Conservation (phyloP, 2,888 invertebrate species). For the Thereva nobilitata region DNA sequence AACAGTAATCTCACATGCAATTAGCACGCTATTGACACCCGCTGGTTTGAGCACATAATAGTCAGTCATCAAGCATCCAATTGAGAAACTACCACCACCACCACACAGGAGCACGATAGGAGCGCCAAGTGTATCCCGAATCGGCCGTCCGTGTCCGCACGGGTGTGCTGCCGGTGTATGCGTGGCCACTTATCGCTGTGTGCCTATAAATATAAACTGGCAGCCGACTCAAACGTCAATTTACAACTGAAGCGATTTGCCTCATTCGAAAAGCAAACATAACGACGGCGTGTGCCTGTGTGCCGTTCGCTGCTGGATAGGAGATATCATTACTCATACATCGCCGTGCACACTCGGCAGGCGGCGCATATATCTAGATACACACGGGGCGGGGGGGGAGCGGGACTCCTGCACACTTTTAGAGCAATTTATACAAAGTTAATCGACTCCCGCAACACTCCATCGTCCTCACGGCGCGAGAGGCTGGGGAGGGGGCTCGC, state of each 20-base stretch:
- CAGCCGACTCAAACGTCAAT: conserved; percentile 48
- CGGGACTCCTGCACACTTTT: conserved; percentile 43
- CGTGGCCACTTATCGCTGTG: conserved; percentile 31
- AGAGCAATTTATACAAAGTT: conserved; percentile 46
- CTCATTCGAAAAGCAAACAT: conserved; percentile 48
- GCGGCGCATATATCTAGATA: conserved; percentile 11
- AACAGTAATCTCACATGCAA: conserved; percentile 46
- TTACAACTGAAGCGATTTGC: conserved; percentile 48
- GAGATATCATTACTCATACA: conserved; percentile 39
- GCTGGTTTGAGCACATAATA: conserved; percentile 39
- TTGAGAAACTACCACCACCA: conserved; percentile 18
- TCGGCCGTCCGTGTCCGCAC: not conserved
- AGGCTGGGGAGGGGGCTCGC: conserved; percentile 1
- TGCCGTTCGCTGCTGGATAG: conserved; percentile 1
- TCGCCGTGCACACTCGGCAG: conserved; percentile 10
- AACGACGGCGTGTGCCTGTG: conserved; percentile 34
- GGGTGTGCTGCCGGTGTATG: not conserved
- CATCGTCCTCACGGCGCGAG: conserved; percentile 1
- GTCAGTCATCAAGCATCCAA: conserved; percentile 26
- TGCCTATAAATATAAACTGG: conserved; percentile 45
- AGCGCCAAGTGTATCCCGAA: not conserved
- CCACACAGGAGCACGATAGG: not conserved
- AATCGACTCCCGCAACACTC: conserved; percentile 47
- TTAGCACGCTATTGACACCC: conserved; percentile 47
- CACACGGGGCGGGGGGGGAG: not conserved